Percentiles rank a stretch among this genome's conserved stretches.
Evolutionary conservation across 2,113 vertebrate genomes (phyloP).

Genomic region (Mohoua ochrocephala): DNA sequence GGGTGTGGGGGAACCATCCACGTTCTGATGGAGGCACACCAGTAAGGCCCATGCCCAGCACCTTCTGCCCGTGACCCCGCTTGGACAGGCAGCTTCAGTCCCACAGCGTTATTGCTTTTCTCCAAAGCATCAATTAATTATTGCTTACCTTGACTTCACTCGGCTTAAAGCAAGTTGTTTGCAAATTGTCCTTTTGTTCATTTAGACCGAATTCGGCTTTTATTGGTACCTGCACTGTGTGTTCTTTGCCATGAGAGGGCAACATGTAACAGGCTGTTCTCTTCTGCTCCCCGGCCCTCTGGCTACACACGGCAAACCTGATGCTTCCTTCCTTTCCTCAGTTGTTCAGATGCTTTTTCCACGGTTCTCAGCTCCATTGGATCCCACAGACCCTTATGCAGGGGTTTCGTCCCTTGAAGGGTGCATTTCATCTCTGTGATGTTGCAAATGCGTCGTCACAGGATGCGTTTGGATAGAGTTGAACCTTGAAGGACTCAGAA

Average conservation of each 20-base stretch:
- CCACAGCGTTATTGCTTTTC: background rate
- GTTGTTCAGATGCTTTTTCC: background rate
- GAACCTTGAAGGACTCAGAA: background rate
- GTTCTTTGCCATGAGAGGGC: conserved; percentile 56
- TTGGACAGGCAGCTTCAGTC: background rate
- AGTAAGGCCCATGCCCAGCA: background rate
- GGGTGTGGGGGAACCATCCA: no score
- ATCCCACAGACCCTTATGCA: background rate
- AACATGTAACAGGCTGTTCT: background rate
- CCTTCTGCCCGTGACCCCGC: background rate
- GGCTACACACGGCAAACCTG: background rate
- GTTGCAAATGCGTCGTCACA: background rate
- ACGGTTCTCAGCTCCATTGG: background rate
- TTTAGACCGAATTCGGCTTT: background rate
- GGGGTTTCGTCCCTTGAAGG: background rate
- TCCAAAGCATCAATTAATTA: background rate
- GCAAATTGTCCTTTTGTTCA: background rate
- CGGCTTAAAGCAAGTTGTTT: background rate
- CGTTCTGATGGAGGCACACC: background rate
- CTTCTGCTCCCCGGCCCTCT: background rate
- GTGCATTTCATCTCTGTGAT: background rate
- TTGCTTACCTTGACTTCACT: background rate
- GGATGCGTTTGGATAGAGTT: background rate
- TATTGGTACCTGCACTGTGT: background rate
- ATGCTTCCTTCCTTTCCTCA: background rate